A percentile compares a stretch with the other conserved stretches of the same genome.
phyloP scores from a whole-genome alignment of 1,140 invertebrate species.

The Triops cancriformis region DNA sequence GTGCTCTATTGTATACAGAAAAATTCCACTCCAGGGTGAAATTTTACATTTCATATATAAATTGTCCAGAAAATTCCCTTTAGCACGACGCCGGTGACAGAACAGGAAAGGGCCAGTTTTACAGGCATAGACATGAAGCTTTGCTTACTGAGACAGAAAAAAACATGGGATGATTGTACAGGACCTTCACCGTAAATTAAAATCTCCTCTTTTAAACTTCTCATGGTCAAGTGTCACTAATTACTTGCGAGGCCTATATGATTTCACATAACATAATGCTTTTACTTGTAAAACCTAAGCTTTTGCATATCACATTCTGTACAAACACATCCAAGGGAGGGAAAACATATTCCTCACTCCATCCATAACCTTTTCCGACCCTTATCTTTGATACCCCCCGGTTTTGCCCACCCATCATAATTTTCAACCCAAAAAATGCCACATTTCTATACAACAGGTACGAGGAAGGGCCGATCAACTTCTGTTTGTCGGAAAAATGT shows the following conservation, averaged over 20 bases:
- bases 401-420: neutral
- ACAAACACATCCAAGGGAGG: neutral
- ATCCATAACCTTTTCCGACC: neutral
- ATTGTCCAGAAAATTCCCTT: neutral
- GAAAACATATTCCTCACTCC: neutral
- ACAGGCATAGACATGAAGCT: neutral
- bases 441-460: conserved; percentile 12
- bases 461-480: conserved; percentile 3
- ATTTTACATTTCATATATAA: neutral
- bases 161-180: neutral
- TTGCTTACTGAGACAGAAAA: neutral
- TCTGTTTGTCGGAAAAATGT: neutral
- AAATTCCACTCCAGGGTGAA: neutral
- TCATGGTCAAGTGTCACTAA: neutral
- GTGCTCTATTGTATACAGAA: neutral
- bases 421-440: neutral
- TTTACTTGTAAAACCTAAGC: neutral
- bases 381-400: neutral
- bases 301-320: conserved; percentile 14
- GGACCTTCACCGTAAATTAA: conserved; percentile 1
- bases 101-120: neutral
- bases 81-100: neutral
- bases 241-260: conserved; percentile 11
- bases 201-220: neutral
- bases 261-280: neutral